Percentiles rank a stretch among this genome's conserved stretches.
Conservation (phyloP, 37 sponge, comb jelly and placozoan genomes). For the Haliclona indistincta region DNA sequence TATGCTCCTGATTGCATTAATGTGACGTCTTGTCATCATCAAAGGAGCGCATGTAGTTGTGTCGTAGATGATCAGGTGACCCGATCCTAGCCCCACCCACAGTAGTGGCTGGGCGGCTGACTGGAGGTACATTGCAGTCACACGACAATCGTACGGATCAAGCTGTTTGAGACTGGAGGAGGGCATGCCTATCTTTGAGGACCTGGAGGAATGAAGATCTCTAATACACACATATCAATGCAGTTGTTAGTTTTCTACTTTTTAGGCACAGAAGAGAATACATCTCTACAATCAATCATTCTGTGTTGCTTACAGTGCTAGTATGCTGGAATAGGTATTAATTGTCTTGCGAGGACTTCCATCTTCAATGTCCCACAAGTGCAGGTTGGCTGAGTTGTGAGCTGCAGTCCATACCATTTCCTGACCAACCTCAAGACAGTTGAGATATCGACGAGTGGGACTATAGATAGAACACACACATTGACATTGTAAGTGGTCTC, state of each 20-base stretch:
- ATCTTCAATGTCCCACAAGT: conserved; percentile 72
- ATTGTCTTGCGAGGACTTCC: conserved; percentile 11
- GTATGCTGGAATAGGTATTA: no score
- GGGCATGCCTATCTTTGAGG: no score
- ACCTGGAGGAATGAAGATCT: no score
- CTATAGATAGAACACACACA: not conserved
- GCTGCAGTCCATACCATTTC: conserved; percentile 60
- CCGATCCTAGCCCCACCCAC: conserved; percentile 73
- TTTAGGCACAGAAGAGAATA: not conserved
- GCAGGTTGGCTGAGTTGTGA: conserved; percentile 35
- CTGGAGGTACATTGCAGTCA: conserved; percentile 63
- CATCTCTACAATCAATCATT: no score
- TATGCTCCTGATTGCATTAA: conserved; percentile 28
- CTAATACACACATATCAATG: no score
- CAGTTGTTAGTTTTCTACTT: no score
- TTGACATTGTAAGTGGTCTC: not conserved
- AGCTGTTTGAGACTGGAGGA: no score
- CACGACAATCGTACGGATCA: not conserved
- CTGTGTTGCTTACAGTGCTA: no score
- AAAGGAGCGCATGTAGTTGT: conserved; percentile 49
- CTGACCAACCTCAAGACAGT: conserved; percentile 40
- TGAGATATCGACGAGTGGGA: conserved; percentile 5
- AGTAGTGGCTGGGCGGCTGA: conserved; percentile 33
- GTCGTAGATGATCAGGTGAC: conserved; percentile 66
- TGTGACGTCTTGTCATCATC: conserved; percentile 46